phyloP scores from a whole-genome alignment of 2,113 vertebrate species.

The Catharus bicknelli region DNA sequence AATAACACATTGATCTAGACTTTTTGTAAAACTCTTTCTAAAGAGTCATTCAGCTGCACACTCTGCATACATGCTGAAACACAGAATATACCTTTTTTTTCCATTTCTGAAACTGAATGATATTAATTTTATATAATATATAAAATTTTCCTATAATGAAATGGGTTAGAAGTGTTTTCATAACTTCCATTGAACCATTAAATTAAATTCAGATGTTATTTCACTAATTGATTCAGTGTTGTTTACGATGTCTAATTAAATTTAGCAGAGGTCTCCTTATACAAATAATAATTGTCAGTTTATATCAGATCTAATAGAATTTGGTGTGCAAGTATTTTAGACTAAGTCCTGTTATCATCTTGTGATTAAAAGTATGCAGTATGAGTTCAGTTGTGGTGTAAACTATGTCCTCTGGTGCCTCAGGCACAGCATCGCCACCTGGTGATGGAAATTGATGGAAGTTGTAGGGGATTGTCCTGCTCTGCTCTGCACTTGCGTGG shows the following conservation, averaged over 20 bases:
- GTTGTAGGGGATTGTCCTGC: too few relatives aligned
- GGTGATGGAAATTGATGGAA: too few relatives aligned
- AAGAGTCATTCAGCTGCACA: background rate
- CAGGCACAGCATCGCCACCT: background rate
- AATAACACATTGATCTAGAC: background rate
- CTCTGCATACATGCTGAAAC: background rate
- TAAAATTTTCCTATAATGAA: background rate
- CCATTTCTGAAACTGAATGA: background rate
- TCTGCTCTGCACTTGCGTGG: background rate
- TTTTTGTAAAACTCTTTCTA: background rate
- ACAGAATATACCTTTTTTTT: background rate
- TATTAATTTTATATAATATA: background rate
- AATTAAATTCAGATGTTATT: slow-evolving; percentile 15
- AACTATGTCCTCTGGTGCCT: background rate
- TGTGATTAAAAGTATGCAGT: background rate
- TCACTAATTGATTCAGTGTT: slow-evolving; percentile 6
- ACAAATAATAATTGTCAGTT: slow-evolving; percentile 6
- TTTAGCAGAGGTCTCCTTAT: background rate
- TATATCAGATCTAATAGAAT: background rate
- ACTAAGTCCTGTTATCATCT: background rate
- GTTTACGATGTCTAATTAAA: background rate
- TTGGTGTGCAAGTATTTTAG: background rate
- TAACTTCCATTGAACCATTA: background rate
- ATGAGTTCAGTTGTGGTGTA: background rate
- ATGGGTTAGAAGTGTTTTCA: background rate